These are phyloP conservation scores for Urophycis tenuis DNA, from an alignment of 2,797 vertebrate genomes.

Conservation along the genomic window DNA sequence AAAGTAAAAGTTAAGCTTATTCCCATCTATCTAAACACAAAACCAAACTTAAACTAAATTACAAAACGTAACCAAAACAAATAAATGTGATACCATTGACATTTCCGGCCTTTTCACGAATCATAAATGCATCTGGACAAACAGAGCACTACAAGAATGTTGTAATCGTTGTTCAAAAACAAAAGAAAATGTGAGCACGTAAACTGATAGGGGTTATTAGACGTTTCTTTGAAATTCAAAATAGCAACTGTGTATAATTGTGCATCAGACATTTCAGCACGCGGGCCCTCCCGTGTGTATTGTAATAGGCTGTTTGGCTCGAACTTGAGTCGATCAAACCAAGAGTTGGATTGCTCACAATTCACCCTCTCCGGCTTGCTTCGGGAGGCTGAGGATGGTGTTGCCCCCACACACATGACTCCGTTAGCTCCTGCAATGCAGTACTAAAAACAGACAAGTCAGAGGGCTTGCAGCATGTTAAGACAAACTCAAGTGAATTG, in stretches of 20 bases:
- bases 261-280: constrained; percentile 22
- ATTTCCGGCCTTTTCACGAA: constrained; percentile 2
- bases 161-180: background rate
- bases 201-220: background rate
- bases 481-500: constrained; percentile 20
- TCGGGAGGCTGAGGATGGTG: constrained; percentile 48
- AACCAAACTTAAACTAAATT: background rate
- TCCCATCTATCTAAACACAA: constrained; percentile 5
- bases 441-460: constrained; percentile 60
- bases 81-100: background rate
- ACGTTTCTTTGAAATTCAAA: constrained; percentile 25
- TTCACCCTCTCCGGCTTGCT: constrained; percentile 52
- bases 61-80: background rate
- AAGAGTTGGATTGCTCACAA: constrained; percentile 60
- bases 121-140: constrained; percentile 53
- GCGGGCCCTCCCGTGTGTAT: constrained; percentile 47
- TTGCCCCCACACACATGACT: constrained; percentile 52
- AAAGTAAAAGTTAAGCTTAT: background rate
- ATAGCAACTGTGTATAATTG: constrained; percentile 17
- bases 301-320: constrained; percentile 43
- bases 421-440: constrained; percentile 67
- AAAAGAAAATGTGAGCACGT: background rate
- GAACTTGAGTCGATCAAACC: constrained; percentile 52
- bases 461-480: constrained; percentile 52
- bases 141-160: constrained; percentile 44